Conservation (phyloP, 2,888 invertebrate species). For the Mantis religiosa region DNA sequence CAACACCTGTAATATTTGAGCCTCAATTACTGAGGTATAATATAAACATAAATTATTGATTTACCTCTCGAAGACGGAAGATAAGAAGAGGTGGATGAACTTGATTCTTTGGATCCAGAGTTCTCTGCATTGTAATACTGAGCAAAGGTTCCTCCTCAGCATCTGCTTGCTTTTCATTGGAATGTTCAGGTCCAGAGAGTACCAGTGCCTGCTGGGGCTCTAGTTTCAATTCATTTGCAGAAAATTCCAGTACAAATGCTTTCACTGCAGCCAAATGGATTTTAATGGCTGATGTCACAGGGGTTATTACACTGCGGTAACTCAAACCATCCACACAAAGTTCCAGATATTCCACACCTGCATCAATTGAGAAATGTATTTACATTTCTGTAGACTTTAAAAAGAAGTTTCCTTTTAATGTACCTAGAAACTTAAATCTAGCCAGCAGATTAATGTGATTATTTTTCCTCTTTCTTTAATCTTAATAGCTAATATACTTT, state of each 20-base stretch:
- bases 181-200: slow-evolving; percentile 51
- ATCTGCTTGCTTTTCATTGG: neutral
- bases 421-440: too few species aligned
- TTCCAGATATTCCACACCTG: slow-evolving; percentile 61
- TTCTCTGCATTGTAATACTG: slow-evolving; percentile 46
- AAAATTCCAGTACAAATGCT: slow-evolving; percentile 49
- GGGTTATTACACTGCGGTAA: slow-evolving; percentile 19
- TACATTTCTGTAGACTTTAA: too few species aligned
- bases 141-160: slow-evolving; percentile 42
- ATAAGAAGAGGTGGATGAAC: slow-evolving; percentile 49
- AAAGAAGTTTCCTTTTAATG: too few species aligned
- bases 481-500: too few species aligned
- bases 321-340: slow-evolving; percentile 53
- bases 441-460: too few species aligned
- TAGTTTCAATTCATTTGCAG: neutral
- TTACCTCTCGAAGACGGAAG: slow-evolving; percentile 49
- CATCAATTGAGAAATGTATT: slow-evolving; percentile 9
- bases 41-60: neutral
- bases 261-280: slow-evolving; percentile 43
- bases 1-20: too few species aligned
- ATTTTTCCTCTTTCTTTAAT: too few species aligned
- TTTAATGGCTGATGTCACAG: slow-evolving; percentile 9
- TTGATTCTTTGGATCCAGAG: slow-evolving; percentile 43
- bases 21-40: too few species aligned
- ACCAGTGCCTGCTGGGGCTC: slow-evolving; percentile 47